Percentiles rank a stretch among this genome's conserved stretches.
These are phyloP conservation scores for Ornithoptera alexandrae DNA, from an alignment of 2,888 invertebrate genomes.

Conservation along the genomic window DNA sequence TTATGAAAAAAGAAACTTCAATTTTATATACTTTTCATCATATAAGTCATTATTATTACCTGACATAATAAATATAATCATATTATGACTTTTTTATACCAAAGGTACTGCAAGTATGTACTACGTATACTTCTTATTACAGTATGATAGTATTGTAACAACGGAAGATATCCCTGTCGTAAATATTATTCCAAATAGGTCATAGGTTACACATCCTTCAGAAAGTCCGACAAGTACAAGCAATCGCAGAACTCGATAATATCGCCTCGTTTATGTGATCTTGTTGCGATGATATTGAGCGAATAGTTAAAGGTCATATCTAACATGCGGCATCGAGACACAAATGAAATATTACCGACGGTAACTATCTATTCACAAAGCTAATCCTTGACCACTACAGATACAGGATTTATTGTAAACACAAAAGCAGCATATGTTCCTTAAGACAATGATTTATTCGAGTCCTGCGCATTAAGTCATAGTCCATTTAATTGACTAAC, in stretches of 20 bases:
- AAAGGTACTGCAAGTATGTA: too few relatives aligned
- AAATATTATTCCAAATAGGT: conserved; percentile 28
- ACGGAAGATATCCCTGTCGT: conserved; percentile 31
- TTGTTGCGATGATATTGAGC: conserved; percentile 61
- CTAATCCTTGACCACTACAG: conserved; percentile 28
- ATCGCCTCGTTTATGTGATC: conserved; percentile 57
- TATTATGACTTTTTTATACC: too few relatives aligned
- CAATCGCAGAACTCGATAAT: conserved; percentile 45
- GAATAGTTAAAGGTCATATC: conserved; percentile 63
- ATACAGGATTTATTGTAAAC: conserved; percentile 25
- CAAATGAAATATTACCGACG: conserved; percentile 61
- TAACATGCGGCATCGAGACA: conserved; percentile 59
- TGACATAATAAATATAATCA: too few relatives aligned
- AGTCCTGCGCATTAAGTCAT: conserved; percentile 15
- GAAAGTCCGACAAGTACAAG: conserved; percentile 35
- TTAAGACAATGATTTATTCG: conserved; percentile 25
- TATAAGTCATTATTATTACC: too few relatives aligned
- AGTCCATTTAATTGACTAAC: conserved; percentile 7
- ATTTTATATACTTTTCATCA: too few relatives aligned
- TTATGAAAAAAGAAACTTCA: too few relatives aligned
- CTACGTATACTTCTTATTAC: too few relatives aligned
- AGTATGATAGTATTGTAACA: conserved; percentile 45
- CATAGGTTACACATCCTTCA: conserved; percentile 29
- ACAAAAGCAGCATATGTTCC: conserved; percentile 26
- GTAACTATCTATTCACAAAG: conserved; percentile 55